A percentile compares a stretch with the other conserved stretches of the same genome.
phyloP scores from a whole-genome alignment of 2,888 invertebrate genomes.

The Myopa tessellatipennis region DNA sequence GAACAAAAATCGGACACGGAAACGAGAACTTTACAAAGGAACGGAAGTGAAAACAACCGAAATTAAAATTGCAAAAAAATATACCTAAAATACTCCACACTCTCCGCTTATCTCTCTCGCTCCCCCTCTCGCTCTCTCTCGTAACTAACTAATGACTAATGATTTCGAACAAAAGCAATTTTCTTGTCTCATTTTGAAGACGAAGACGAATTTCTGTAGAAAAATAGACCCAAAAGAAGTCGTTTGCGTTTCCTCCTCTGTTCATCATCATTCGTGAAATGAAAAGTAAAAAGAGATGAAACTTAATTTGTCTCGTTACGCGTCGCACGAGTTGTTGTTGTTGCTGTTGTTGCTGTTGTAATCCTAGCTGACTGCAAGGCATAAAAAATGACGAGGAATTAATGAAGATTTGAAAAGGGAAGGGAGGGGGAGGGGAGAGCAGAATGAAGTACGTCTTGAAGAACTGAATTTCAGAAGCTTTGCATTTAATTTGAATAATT shows the following conservation, averaged over 20 bases:
- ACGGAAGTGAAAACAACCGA: not conserved
- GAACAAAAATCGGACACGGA: not conserved
- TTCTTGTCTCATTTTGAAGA: not conserved
- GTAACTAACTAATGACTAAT: slow-evolving; percentile 5
- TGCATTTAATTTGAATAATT: not conserved
- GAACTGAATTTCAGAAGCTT: no score
- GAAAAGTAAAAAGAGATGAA: not conserved
- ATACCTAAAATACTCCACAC: not conserved
- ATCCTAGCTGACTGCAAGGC: not conserved
- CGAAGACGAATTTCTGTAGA: not conserved
- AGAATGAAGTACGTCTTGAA: not conserved
- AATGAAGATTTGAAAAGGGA: not conserved
- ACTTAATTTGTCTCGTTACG: not conserved
- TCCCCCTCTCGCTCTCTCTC: not conserved
- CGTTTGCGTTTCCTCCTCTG: no score
- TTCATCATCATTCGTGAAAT: no score
- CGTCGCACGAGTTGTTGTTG: no score
- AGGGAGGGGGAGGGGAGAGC: not conserved
- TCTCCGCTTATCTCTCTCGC: no score
- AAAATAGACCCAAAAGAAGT: not conserved
- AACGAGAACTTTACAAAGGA: not conserved
- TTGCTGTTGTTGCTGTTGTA: not conserved
- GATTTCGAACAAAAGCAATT: slow-evolving; percentile 6
- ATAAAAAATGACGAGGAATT: not conserved
- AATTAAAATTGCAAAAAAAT: no score